These are phyloP conservation scores for Drosophila teissieri DNA, from an alignment of 1,140 invertebrate genomes.

Conservation along the genomic window DNA sequence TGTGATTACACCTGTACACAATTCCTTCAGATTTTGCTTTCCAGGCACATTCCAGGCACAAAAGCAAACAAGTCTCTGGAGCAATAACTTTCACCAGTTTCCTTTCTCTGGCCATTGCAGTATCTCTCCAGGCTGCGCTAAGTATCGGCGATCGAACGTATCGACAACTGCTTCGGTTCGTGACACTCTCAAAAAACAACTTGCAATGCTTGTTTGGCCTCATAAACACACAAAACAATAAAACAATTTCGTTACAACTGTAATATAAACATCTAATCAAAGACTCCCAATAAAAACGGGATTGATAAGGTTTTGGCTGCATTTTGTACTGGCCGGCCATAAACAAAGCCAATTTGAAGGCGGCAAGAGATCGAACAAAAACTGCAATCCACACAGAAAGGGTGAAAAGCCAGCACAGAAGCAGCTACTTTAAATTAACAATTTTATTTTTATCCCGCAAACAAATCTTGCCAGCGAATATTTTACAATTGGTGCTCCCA, in stretches of 20 bases:
- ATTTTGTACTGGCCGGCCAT: constrained; percentile 30
- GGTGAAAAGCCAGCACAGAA: constrained; percentile 60
- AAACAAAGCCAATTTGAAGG: constrained; percentile 81
- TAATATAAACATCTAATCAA: constrained; percentile 48
- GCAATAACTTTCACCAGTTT: constrained; percentile 21
- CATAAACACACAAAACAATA: constrained; percentile 24
- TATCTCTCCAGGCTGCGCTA: constrained; percentile 15
- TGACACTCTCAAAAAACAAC: constrained; percentile 39
- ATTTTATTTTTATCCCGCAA: constrained; percentile 84
- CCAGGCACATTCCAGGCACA: neutral
- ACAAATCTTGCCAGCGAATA: constrained; percentile 83
- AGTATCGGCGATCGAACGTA: constrained; percentile 44
- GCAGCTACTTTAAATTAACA: constrained; percentile 84
- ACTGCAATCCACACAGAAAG: constrained; percentile 6
- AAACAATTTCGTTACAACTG: constrained; percentile 30
- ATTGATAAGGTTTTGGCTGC: constrained; percentile 37
- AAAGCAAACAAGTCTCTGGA: constrained; percentile 5
- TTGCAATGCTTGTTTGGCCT: constrained; percentile 24
- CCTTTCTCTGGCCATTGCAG: constrained; percentile 3
- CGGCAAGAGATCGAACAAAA: constrained; percentile 34
- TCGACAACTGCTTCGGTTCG: constrained; percentile 38
- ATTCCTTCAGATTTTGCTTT: neutral
- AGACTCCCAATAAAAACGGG: constrained; percentile 33
- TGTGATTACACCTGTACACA: constrained; percentile 2
- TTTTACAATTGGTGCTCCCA: constrained; percentile 77